These are phyloP conservation scores for Dipodomys merriami DNA, from an alignment of 2,113 vertebrate species.

Conservation along the genomic window DNA sequence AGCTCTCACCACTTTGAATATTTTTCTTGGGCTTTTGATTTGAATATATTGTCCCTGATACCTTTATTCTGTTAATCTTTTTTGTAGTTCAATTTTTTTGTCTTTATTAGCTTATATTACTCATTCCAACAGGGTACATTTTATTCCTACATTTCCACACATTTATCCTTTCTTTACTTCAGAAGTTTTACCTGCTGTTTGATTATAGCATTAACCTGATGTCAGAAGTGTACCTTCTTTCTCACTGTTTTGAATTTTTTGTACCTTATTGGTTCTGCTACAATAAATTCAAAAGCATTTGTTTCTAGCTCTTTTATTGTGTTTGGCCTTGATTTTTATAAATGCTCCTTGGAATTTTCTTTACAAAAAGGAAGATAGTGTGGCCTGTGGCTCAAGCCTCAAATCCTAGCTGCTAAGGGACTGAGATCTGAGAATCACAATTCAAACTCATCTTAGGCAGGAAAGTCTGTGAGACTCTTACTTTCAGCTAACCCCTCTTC, in stretches of 20 bases:
- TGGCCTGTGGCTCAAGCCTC: too few relatives aligned
- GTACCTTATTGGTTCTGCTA: not conserved
- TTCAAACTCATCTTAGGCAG: too few relatives aligned
- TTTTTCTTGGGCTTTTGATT: conserved; percentile 53
- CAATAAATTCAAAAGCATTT: conserved; percentile 47
- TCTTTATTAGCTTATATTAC: too few relatives aligned
- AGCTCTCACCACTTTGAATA: conserved; percentile 46
- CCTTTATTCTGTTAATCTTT: conserved; percentile 18
- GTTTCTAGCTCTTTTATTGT: conserved; percentile 27
- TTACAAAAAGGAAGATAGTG: not conserved
- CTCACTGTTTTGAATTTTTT: conserved; percentile 3
- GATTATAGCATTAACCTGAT: not conserved
- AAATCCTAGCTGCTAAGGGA: too few relatives aligned
- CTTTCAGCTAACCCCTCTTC: too few relatives aligned
- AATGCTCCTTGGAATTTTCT: conserved; percentile 36
- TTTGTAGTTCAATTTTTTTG: conserved; percentile 28
- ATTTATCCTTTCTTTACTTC: conserved; percentile 33
- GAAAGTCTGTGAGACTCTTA: too few relatives aligned
- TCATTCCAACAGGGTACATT: too few relatives aligned
- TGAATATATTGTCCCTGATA: conserved; percentile 27
- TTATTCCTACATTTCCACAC: too few relatives aligned
- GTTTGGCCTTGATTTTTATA: conserved; percentile 54
- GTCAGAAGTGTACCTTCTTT: not conserved
- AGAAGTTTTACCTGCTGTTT: not conserved
- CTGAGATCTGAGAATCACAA: too few relatives aligned